These are phyloP conservation scores for Agrilus biguttatus DNA, from an alignment of 2,888 invertebrate genomes.

Conservation along the genomic window DNA sequence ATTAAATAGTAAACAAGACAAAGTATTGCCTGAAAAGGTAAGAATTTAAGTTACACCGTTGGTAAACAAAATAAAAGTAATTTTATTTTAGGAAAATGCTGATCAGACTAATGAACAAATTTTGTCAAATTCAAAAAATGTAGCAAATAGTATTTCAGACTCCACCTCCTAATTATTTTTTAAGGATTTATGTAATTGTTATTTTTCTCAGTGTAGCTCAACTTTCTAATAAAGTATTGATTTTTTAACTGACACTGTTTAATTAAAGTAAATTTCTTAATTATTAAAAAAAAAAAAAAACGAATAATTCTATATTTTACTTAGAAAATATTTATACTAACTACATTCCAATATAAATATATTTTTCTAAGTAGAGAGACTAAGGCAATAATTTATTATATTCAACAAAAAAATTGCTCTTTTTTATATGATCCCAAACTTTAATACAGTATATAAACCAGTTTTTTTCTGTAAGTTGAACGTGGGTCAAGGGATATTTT, in stretches of 20 bases:
- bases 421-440: conserved; percentile 74
- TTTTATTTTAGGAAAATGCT: conserved; percentile 12
- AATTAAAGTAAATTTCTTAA: no score
- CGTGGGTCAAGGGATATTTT: conserved; percentile 55
- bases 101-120: conserved; percentile 5
- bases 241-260: no score
- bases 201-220: not conserved
- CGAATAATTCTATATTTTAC: no score
- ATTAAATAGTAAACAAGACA: conserved; percentile 2
- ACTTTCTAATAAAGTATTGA: conserved; percentile 2
- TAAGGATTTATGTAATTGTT: not conserved
- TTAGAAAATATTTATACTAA: no score
- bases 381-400: conserved; percentile 66
- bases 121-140: no score
- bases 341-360: no score
- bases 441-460: conserved; percentile 74
- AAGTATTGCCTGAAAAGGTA: no score
- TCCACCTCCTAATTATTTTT: no score
- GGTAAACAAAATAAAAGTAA: conserved; percentile 6
- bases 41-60: no score
- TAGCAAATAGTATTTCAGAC: no score
- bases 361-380: not conserved
- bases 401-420: conserved; percentile 70
- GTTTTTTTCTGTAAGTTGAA: conserved; percentile 61
- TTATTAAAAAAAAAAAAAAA: no score